Conservation (phyloP, 2,888 invertebrate genomes). For the Torymus aiolomorphi region DNA sequence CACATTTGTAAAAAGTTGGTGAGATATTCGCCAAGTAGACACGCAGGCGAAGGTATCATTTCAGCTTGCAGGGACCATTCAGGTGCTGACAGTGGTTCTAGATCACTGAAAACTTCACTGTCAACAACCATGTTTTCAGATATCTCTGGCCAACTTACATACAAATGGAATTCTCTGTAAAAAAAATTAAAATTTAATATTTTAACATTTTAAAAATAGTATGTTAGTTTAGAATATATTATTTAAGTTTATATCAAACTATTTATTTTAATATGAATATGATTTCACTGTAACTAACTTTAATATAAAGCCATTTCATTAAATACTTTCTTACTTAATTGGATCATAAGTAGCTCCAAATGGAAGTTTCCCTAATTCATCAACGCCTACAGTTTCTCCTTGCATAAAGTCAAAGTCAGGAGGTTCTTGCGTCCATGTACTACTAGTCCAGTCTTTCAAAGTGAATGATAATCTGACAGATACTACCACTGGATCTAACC, state of each 20-base stretch:
- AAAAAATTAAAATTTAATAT: slow-evolving; percentile 23
- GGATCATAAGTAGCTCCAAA: slow-evolving; percentile 92
- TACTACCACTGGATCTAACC: slow-evolving; percentile 82
- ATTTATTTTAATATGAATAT: neutral
- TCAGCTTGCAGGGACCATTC: slow-evolving; percentile 85
- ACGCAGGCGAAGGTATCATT: slow-evolving; percentile 83
- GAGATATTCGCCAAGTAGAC: slow-evolving; percentile 87
- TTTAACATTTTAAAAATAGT: slow-evolving; percentile 23
- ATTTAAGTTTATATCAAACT: neutral
- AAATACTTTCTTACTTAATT: slow-evolving; percentile 75
- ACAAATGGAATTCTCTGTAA: slow-evolving; percentile 83
- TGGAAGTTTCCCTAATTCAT: slow-evolving; percentile 81
- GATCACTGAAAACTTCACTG: slow-evolving; percentile 90
- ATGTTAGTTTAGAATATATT: too few relatives aligned
- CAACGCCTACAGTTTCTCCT: slow-evolving; percentile 78
- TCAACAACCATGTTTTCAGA: slow-evolving; percentile 92
- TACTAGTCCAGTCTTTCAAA: slow-evolving; percentile 79
- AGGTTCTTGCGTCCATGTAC: slow-evolving; percentile 81
- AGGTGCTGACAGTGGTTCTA: slow-evolving; percentile 89
- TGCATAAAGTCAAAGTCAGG: slow-evolving; percentile 78
- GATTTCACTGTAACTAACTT: neutral
- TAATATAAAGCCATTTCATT: neutral
- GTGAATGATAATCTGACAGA: slow-evolving; percentile 87
- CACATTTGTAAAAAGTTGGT: slow-evolving; percentile 84
- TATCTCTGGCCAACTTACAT: slow-evolving; percentile 91